These are phyloP conservation scores for Anguilla anguilla DNA, from an alignment of 2,797 vertebrate genomes.

Conservation along the genomic window DNA sequence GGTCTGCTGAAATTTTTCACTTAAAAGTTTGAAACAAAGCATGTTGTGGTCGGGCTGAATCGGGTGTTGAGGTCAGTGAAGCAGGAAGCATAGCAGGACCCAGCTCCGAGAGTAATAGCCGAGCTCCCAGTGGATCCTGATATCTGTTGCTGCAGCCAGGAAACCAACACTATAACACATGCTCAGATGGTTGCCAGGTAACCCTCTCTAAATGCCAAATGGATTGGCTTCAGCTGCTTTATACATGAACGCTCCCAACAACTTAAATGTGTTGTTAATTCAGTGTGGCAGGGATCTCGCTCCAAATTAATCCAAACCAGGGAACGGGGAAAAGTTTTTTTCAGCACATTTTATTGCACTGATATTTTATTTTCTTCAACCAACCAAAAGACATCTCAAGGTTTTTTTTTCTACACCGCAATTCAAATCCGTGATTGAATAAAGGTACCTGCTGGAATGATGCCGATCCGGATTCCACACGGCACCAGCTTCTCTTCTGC, in stretches of 20 bases:
- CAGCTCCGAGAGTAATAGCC: not conserved
- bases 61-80: not conserved
- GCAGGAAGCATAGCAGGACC: not conserved
- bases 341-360: not conserved
- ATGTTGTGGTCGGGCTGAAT: not conserved
- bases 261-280: not conserved
- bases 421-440: not conserved
- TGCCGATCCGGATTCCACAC: constrained; percentile 84
- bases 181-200: not conserved
- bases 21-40: not conserved
- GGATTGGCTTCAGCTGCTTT: not conserved
- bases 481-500: constrained; percentile 74
- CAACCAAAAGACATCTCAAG: not conserved
- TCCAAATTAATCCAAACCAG: not conserved
- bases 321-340: too few species aligned
- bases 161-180: not conserved
- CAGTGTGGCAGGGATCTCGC: not conserved
- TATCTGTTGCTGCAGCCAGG: not conserved
- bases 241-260: not conserved
- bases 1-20: not conserved
- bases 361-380: not conserved
- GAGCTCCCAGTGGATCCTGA: not conserved
- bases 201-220: not conserved
- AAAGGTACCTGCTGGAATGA: constrained; percentile 88
- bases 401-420: not conserved